Base-by-base conservation (phyloP, 1,140 invertebrate genomes). In the Lucilia cuprina region DNA sequence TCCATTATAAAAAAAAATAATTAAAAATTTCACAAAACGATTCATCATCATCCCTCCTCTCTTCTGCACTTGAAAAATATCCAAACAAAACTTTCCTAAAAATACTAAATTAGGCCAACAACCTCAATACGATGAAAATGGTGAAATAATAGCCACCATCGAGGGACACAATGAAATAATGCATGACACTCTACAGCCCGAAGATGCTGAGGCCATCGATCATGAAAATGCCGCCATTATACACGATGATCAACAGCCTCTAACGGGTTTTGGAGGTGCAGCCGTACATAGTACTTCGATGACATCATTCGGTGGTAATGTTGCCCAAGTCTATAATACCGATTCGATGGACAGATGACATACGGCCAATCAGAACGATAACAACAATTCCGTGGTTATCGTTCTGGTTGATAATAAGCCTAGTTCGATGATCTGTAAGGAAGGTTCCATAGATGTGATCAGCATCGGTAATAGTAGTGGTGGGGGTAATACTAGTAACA, bases 361-460 rank as follows among this genome's bases (percentile, higher is more conserved):
- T 89, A 89, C 89, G 86, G 86, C 89, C 87, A 91, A 89, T 85
- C 89, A 90, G 88, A 90, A 86, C 85, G 90, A 91, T 87, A 90
- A 90, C 86, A 91, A 91, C 86, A 91, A 91, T 84, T 89, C 88
- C 30, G 88, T 91, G 83, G 89, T 91, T 90, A 91, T 91, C 85
- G 90, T 91, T 82, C 88, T 91, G 88, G 89, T 91, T 91, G 89
- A 90, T 87, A 89, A 91, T 86, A 91, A 91, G 82, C 89, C 89
- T 82, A 90, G 89, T 84, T 90, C 89, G 84, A 90, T 90, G 89
- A 90, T 90, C 86, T 90, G 89, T 86, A 90, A 90, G 83, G 89
- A 90, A 86, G 87, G 87, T 82, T 87, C 87, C 85, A 87, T 87
- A 83, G 88, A 90, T 82, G 86, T 88, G 21, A 88, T 90, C 30